Percentiles rank a stretch among this genome's conserved stretches.
Conservation (phyloP, 2,113 vertebrate species). For the Crotalus horridus region DNA sequence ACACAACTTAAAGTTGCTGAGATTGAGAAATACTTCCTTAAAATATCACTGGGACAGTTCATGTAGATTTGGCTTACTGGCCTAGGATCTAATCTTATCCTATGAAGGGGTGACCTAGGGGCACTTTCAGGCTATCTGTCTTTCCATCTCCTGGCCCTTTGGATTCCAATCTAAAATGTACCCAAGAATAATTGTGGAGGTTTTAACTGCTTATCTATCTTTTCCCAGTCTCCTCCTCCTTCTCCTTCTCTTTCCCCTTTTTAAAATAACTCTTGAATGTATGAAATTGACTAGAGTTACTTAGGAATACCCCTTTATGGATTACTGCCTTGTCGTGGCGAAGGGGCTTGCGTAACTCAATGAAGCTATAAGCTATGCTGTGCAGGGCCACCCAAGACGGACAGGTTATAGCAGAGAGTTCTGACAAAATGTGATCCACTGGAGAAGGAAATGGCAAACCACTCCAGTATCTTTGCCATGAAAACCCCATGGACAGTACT, state of each 20-base stretch:
- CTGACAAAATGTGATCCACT: no score
- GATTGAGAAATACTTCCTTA: not conserved
- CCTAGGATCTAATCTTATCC: not conserved
- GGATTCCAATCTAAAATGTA: not conserved
- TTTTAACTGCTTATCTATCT: not conserved
- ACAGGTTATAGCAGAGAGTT: no score
- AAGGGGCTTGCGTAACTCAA: no score
- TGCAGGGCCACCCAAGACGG: no score
- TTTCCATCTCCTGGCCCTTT: not conserved
- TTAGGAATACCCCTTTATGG: no score
- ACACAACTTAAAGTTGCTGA: not conserved
- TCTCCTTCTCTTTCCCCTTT: not conserved
- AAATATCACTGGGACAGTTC: constrained; percentile 29
- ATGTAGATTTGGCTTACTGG: not conserved
- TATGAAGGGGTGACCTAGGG: not conserved
- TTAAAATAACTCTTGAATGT: not conserved
- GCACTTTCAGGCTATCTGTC: not conserved
- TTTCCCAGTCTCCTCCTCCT: not conserved
- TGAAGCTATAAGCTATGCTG: no score
- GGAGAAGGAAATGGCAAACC: no score
- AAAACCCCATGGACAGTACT: no score
- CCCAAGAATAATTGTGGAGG: not conserved
- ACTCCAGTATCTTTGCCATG: no score
- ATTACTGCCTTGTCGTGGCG: no score
- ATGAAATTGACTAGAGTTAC: not conserved